Evolutionary conservation across 2,888 invertebrate genomes (phyloP).

Genomic region (Crossocerus cetratus): DNA sequence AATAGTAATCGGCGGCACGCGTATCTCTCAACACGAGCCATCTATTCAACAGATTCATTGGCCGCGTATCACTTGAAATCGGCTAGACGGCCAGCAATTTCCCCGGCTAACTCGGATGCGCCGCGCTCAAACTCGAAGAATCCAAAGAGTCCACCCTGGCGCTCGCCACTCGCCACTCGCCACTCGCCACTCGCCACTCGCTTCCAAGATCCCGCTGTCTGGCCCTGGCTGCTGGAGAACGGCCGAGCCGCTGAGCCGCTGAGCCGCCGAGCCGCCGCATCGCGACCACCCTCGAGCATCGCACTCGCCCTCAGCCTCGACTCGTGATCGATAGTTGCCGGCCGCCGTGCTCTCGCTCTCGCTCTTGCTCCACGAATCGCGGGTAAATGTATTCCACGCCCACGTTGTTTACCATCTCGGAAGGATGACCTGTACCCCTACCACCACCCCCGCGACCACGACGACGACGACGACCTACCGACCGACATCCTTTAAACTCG

Average conservation of each 20-base stretch:
- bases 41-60: conserved; percentile 29
- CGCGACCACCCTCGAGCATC: neutral
- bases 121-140: conserved; percentile 27
- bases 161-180: too few species aligned
- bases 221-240: too few species aligned
- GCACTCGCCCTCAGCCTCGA: neutral
- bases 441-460: neutral
- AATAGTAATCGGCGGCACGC: too few species aligned
- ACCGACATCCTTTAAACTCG: too few species aligned
- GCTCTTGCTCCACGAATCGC: neutral
- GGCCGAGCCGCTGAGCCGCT: too few species aligned
- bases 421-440: neutral
- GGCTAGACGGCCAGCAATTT: too few species aligned
- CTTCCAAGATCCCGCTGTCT: too few species aligned
- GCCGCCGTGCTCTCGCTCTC: too few species aligned
- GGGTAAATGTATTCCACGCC: conserved; percentile 6
- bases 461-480: too few species aligned
- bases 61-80: conserved; percentile 6
- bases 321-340: conserved; percentile 8
- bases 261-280: too few species aligned
- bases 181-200: too few species aligned
- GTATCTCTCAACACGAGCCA: conserved; percentile 8
- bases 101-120: conserved; percentile 37
- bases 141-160: too few species aligned
- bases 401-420: neutral